phyloP scores from a whole-genome alignment of 1,140 invertebrate species.

The Drosophila rufa region DNA sequence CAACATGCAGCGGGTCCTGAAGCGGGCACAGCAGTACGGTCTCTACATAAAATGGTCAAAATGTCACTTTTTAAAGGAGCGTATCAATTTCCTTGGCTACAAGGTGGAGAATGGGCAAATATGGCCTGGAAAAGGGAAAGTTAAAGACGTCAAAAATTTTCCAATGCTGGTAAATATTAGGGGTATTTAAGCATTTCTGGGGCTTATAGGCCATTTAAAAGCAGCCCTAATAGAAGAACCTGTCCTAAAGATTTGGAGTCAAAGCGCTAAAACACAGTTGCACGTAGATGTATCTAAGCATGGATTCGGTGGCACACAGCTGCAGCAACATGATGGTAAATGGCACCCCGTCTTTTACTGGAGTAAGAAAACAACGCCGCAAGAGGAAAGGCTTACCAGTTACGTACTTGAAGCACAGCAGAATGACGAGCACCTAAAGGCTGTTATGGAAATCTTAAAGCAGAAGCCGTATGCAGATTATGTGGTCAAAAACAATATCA shows the following conservation, averaged over 20 bases:
- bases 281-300: no score
- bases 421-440: neutral
- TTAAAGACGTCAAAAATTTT: neutral
- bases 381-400: no score
- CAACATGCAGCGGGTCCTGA: neutral
- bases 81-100: neutral
- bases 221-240: no score
- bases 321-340: no score
- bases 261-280: no score
- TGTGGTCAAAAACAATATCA: neutral
- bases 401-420: neutral
- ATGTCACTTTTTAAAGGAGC: slow-evolving; percentile 1
- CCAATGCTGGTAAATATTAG: neutral
- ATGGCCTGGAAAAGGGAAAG: neutral
- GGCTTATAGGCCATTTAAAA: neutral
- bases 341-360: no score
- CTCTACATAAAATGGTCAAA: neutral
- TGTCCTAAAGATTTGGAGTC: neutral
- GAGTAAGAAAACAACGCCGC: no score
- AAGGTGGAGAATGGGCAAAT: neutral
- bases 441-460: neutral
- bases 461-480: neutral
- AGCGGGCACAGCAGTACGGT: neutral
- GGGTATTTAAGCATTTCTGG: neutral
- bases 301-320: no score